Conservation (phyloP, 2,797 vertebrate species). For the Thunnus albacares region DNA sequence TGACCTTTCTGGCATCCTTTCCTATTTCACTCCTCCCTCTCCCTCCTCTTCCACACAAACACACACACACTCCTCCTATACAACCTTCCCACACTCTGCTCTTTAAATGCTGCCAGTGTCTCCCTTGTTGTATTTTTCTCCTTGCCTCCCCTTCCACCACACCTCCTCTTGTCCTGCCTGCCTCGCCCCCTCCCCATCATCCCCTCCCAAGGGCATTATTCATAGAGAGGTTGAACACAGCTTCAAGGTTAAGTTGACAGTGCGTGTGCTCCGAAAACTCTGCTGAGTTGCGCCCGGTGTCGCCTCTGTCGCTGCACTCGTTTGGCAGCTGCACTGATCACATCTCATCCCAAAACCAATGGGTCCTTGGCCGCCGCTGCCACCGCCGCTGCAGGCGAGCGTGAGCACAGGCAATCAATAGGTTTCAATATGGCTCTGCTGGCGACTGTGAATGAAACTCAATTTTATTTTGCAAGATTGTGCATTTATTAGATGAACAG, state of each 20-base stretch:
- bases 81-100: constrained; percentile 62
- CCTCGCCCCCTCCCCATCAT: background rate
- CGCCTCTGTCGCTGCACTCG: constrained; percentile 30
- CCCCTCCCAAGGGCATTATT: constrained; percentile 67
- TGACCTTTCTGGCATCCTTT: constrained; percentile 82
- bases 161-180: constrained; percentile 48
- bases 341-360: constrained; percentile 68
- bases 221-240: constrained; percentile 53
- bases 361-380: constrained; percentile 40
- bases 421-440: constrained; percentile 71
- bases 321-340: constrained; percentile 65
- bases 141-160: constrained; percentile 59
- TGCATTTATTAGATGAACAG: constrained; percentile 83
- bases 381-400: constrained; percentile 44
- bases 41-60: constrained; percentile 18
- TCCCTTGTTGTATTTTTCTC: constrained; percentile 54
- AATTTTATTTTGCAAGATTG: constrained; percentile 82
- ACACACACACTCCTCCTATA: constrained; percentile 28
- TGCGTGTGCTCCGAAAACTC: constrained; percentile 47
- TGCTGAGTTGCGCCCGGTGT: constrained; percentile 64
- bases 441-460: constrained; percentile 76
- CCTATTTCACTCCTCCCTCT: constrained; percentile 46
- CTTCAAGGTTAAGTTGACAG: constrained; percentile 79
- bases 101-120: constrained; percentile 57
- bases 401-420: constrained; percentile 77